Evolutionary conservation across 2,888 invertebrate genomes (phyloP).

Genomic region (Stenotaenia linearis): DNA sequence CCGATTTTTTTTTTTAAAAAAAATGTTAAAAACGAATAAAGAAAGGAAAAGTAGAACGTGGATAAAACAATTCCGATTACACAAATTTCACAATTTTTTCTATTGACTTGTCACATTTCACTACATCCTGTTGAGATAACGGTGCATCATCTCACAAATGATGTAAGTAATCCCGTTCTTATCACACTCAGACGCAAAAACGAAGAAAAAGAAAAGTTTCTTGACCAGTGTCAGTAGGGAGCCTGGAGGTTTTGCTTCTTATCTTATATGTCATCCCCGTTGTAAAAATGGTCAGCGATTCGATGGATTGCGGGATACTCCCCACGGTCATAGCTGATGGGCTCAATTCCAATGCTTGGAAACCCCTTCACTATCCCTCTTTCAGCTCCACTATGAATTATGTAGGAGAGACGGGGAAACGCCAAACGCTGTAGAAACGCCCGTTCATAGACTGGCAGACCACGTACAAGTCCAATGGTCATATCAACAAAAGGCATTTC

Average conservation of each 20-base stretch:
- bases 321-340: constrained; percentile 7
- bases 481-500: constrained; percentile 3
- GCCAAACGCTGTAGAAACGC: background rate
- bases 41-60: background rate
- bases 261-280: constrained; percentile 19
- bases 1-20: constrained; percentile 11
- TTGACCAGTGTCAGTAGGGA: constrained; percentile 3
- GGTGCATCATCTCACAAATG: background rate
- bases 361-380: background rate
- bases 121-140: background rate
- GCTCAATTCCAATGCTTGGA: constrained; percentile 6
- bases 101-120: background rate
- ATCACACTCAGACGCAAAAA: background rate
- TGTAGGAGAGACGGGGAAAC: constrained; percentile 17
- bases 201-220: background rate
- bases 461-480: constrained; percentile 24
- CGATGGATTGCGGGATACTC: constrained; percentile 20
- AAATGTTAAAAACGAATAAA: background rate
- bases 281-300: constrained; percentile 10
- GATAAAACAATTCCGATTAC: constrained; percentile 24
- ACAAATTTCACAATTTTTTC: background rate
- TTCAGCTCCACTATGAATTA: background rate
- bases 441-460: constrained; percentile 5
- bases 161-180: background rate
- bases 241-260: background rate